A percentile compares a stretch with the other conserved stretches of the same genome.
Conservation (phyloP, 2,888 invertebrate genomes). For the Parascotia fuliginaria region DNA sequence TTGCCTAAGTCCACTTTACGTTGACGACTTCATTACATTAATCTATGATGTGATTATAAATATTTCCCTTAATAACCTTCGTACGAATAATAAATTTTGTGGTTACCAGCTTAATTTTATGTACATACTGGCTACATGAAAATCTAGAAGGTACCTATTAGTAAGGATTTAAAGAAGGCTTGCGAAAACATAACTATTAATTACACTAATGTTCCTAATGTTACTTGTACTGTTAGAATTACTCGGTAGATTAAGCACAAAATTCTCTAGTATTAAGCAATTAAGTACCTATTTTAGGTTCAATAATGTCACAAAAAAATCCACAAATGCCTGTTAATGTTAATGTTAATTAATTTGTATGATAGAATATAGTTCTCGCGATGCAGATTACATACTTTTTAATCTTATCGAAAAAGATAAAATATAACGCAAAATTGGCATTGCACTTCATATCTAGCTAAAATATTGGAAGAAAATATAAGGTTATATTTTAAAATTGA, state of each 20-base stretch:
- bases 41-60: too few relatives aligned
- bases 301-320: too few relatives aligned
- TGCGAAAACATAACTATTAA: conserved; percentile 11
- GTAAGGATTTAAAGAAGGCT: not conserved
- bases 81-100: not conserved
- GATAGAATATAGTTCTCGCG: too few relatives aligned
- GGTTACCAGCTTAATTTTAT: not conserved
- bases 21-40: too few relatives aligned
- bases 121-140: not conserved
- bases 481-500: conserved; percentile 51
- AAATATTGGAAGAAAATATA: conserved; percentile 42
- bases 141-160: not conserved
- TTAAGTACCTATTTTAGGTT: not conserved
- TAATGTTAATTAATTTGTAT: too few relatives aligned
- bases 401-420: not conserved
- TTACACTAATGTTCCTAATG: conserved; percentile 15
- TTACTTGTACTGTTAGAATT: conserved; percentile 5
- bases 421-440: conserved; percentile 15
- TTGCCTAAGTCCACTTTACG: too few relatives aligned
- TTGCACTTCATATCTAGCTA: conserved; percentile 6
- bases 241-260: conserved; percentile 8
- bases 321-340: too few relatives aligned
- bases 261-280: not conserved
- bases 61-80: too few relatives aligned
- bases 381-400: not conserved